Percentiles rank a stretch among this genome's conserved stretches.
Conservation (phyloP, 92 coral and sea anemone genomes). For the Nematostella vectensis region DNA sequence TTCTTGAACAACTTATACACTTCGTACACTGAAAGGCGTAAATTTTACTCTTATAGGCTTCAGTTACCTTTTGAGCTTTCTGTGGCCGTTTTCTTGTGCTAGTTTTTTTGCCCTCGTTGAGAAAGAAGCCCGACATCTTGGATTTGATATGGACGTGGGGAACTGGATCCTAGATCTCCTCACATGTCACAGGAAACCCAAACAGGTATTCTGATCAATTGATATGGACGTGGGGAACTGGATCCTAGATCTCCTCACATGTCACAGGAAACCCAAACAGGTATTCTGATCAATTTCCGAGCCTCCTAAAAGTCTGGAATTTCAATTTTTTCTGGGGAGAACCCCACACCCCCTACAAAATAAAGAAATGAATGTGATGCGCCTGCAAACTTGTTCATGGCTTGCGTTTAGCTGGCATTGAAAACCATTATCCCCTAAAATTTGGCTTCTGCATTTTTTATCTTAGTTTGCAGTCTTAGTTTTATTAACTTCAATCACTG, state of each 20-base stretch:
- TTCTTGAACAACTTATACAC: not conserved
- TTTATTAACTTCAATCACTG: too few species aligned
- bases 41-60: conserved; percentile 31
- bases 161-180: not conserved
- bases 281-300: too few species aligned
- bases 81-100: conserved; percentile 17
- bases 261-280: conserved; percentile 7
- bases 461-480: too few species aligned
- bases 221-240: not conserved
- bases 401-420: too few species aligned
- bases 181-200: conserved; percentile 2
- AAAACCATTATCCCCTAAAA: too few species aligned
- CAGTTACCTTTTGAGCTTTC: conserved; percentile 29
- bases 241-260: not conserved
- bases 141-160: not conserved
- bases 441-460: too few species aligned
- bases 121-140: conserved; percentile 65
- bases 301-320: too few species aligned
- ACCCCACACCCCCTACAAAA: too few species aligned
- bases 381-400: too few species aligned
- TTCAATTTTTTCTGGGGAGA: too few species aligned
- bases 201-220: too few species aligned
- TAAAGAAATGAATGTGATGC: too few species aligned
- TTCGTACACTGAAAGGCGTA: not conserved
- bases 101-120: conserved; percentile 37